Base-by-base conservation (phyloP, 2,113 vertebrate genomes). In the human (Homo sapiens) region DNA sequence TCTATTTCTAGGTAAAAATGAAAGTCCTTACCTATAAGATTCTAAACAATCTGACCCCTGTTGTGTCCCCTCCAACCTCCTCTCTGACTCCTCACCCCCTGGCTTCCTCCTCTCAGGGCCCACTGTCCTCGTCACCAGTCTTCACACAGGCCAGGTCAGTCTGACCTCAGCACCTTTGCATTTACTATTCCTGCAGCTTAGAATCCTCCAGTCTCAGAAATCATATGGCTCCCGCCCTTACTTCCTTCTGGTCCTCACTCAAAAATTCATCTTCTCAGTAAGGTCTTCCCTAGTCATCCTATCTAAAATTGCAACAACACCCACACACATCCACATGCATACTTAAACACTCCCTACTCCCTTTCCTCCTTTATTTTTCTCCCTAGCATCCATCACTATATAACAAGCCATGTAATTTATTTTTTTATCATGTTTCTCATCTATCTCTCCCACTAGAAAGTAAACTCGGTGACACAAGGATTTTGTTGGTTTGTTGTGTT, bases 301-400 rank as follows among this genome's bases (percentile, higher is more conserved):
- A 35, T 11, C 22, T 64, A 73, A 75, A 75, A 14, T 75, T 43
- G 38, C 72, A 43, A 14, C 43, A 45, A 38, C 16, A 8, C 14
- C 22, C 45, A 59, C 14, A 38, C 9, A 23, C 4, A 3, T 30
- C 20, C 12, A 20, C 5, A 30, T 1, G 5, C 4, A 30, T 4
- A 8, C 14, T n/a, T 48, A 8, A 10, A 48, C 7, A 13, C 38
- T 64, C 61, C 8, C 7, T 45, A 11, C 1, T n/a, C 25, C 27
- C 38, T 68, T 22, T 16, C 22, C 6, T 20, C 45, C 59, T 80
- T 57, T 30, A 22, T 55, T 30, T 79, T 64, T 68, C 64, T 87
- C 40, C 5, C 30, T 66, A 82, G 40, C 81, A 81, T 52, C 30
- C 35, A 79, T 73, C 10, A 5, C 84, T 35, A 11, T 23, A 35